Conservation (phyloP, 2,888 invertebrate species). For the Chirona hameri region DNA sequence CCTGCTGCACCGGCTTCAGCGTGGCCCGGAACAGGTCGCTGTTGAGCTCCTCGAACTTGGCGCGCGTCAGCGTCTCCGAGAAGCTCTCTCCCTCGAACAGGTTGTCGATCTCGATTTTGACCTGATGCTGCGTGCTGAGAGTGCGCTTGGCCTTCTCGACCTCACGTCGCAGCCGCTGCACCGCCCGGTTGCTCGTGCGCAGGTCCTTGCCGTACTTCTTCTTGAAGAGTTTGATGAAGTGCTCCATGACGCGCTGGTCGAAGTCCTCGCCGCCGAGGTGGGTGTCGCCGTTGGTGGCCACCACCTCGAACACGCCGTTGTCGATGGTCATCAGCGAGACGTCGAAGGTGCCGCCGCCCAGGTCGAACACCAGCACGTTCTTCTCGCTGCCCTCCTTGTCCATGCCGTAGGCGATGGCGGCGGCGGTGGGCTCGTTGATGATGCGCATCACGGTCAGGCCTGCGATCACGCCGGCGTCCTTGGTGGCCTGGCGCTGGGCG, state of each 20-base stretch:
- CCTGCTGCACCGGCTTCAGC: slow-evolving; percentile 90
- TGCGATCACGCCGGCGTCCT: slow-evolving; percentile 96
- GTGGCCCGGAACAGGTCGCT: slow-evolving; percentile 77
- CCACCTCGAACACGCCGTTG: slow-evolving; percentile 95
- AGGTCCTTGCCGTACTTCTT: slow-evolving; percentile 98
- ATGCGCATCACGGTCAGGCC: slow-evolving; percentile 88
- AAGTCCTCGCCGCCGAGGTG: slow-evolving; percentile 99
- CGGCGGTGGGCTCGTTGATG: slow-evolving; percentile 97
- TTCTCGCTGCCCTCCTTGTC: slow-evolving; percentile 97
- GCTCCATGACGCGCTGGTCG: slow-evolving; percentile 96
- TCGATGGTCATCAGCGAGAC: slow-evolving; percentile 97
- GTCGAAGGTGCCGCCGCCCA: slow-evolving; percentile 99
- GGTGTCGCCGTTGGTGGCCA: slow-evolving; percentile 91
- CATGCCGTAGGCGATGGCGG: slow-evolving; percentile 93
- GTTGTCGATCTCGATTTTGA: slow-evolving; percentile 96
- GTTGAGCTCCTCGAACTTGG: slow-evolving; percentile 98
- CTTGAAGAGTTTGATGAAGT: slow-evolving; percentile 97
- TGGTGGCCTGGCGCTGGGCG: slow-evolving; percentile 97
- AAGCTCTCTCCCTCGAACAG: slow-evolving; percentile 98
- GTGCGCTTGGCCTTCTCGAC: slow-evolving; percentile 97
- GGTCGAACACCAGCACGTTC: slow-evolving; percentile 96
- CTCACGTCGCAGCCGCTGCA: slow-evolving; percentile 93
- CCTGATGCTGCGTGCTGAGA: slow-evolving; percentile 89
- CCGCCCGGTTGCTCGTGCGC: slow-evolving; percentile 85
- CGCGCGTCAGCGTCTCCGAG: slow-evolving; percentile 94